These are phyloP conservation scores for Ctenicera cuprea DNA, from an alignment of 2,888 invertebrate genomes.

Conservation along the genomic window DNA sequence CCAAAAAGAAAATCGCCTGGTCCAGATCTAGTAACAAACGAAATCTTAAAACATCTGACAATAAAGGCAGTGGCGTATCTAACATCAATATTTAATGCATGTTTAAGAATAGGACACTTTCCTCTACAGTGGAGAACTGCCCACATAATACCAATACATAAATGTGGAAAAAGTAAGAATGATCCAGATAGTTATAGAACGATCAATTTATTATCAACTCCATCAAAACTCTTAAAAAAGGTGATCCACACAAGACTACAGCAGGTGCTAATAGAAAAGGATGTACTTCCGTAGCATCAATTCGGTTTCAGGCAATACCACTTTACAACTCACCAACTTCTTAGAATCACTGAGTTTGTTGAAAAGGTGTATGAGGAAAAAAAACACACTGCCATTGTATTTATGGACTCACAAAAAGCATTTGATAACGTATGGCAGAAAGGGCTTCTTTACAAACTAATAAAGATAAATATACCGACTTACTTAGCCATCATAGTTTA, in stretches of 20 bases:
- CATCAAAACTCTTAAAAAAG: neutral
- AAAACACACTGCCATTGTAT: slow-evolving; percentile 5
- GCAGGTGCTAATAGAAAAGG: neutral
- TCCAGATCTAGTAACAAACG: too few species aligned
- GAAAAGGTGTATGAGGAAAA: slow-evolving; percentile 11
- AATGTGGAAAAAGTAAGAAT: neutral
- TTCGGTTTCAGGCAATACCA: slow-evolving; percentile 23
- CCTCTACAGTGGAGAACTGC: slow-evolving; percentile 30
- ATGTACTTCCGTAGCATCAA: slow-evolving; percentile 15
- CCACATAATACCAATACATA: slow-evolving; percentile 21
- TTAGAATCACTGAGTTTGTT: too few species aligned
- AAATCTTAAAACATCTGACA: too few species aligned
- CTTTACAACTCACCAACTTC: slow-evolving; percentile 25
- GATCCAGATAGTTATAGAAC: slow-evolving; percentile 9
- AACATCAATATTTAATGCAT: slow-evolving; percentile 2
- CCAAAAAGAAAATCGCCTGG: too few species aligned
- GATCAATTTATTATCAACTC: neutral
- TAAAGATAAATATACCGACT: too few species aligned
- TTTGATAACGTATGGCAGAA: too few species aligned
- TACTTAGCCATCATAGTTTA: too few species aligned
- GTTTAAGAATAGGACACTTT: slow-evolving; percentile 19
- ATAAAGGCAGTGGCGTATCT: neutral
- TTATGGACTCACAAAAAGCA: neutral
- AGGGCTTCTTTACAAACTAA: too few species aligned
- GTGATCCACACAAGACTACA: slow-evolving; percentile 1